Evolutionary conservation across 1,140 invertebrate genomes (phyloP), one percentile per base, ranked within the genome.

Genomic region (Episyrphus balteatus): DNA sequence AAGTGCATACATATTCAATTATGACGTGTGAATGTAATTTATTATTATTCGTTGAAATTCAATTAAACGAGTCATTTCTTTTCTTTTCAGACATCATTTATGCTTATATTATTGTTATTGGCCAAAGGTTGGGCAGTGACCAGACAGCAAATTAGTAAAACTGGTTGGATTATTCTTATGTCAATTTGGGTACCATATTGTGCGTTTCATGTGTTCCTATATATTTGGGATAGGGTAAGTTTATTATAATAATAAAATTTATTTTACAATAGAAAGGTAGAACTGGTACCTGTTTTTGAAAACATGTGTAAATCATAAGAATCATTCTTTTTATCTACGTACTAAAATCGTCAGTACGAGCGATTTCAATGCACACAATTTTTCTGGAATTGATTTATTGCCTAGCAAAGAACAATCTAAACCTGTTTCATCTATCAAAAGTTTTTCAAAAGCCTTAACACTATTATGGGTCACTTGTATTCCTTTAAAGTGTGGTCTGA

Each of bases 121-220:
- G 93, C 93, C 31, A 96, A 96, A 76, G 95, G 95, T 21, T 98
- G 92, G 92, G 92, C 92, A 12, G 88, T 98, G 8, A 96, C 92
- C 17, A 75, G 86, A 54, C 77, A 88, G 56, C 87, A 92, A 71
- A 74, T 96, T 34, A 49, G 85, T 84, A 75, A 92, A 85, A 71
- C 81, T 79, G 42, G 70, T 9, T 68, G 66, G 66, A 62, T 68
- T 11, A 65, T 93, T 32, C 79, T 98, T 12, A 90, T 95, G 73
- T 79, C 84, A 19, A 83, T 96, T 53, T 96, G 92, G 91, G 74
- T 90, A 53, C 79, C 87, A 50, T 97, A 97, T 69, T 86, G 89
- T 41, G 77, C 91, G 49, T 82, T 94, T 30, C 90, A 95, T 67
- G 83, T 94, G 60, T 71, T 95, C 34, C 74, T 98, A 2, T 98